Percentiles rank a stretch among this genome's conserved stretches.
Conservation (phyloP, 2,888 invertebrate genomes). For the Cartodere bifasciata region DNA sequence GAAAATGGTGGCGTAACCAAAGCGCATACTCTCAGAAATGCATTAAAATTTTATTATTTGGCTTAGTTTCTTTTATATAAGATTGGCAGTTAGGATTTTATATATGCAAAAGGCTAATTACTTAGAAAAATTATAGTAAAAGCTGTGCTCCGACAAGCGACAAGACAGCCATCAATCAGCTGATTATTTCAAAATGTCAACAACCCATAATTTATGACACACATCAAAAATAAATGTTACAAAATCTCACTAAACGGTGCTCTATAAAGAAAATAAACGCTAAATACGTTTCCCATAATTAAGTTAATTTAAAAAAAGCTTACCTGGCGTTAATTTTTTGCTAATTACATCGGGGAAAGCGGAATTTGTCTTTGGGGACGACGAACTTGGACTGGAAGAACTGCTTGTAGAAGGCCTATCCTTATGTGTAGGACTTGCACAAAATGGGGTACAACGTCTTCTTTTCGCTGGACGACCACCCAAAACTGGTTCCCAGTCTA, state of each 20-base stretch:
- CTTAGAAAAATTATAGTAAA: no score
- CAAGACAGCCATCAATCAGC: no score
- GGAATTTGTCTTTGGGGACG: constrained; percentile 45
- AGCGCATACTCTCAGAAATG: no score
- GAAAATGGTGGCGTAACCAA: no score
- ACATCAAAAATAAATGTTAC: background rate
- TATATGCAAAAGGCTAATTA: no score
- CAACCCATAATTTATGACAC: background rate
- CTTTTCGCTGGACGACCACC: constrained; percentile 79
- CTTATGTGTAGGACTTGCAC: constrained; percentile 43
- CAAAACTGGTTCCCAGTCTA: constrained; percentile 88
- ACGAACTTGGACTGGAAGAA: constrained; percentile 37
- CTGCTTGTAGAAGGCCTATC: constrained; percentile 27
- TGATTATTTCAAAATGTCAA: constrained; percentile 1
- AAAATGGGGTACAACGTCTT: constrained; percentile 83
- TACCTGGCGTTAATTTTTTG: constrained; percentile 82
- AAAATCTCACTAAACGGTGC: no score
- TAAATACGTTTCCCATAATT: background rate
- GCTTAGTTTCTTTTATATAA: no score
- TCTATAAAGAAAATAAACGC: no score
- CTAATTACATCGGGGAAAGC: constrained; percentile 73
- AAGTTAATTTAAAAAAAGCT: no score
- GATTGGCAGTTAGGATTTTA: no score
- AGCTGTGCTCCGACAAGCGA: no score
- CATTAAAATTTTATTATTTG: no score